These are phyloP conservation scores for Leptopterna dolabrata DNA, from an alignment of 2,888 invertebrate genomes.

Conservation along the genomic window DNA sequence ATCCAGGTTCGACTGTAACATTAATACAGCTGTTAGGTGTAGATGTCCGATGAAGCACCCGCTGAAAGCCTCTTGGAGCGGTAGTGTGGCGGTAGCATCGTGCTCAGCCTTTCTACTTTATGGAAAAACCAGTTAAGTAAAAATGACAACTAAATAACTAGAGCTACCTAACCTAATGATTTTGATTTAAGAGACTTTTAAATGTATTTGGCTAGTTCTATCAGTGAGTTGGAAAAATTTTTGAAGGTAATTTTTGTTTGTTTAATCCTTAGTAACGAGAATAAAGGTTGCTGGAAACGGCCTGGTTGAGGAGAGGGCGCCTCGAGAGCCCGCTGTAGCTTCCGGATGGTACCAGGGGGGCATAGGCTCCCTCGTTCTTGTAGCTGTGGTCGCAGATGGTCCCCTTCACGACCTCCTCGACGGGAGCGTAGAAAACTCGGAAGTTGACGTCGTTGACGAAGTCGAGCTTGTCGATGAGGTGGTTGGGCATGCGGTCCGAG, in stretches of 20 bases:
- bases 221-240: background rate
- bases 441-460: constrained; percentile 80
- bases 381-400: constrained; percentile 75
- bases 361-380: background rate
- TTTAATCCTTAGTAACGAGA: background rate
- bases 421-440: constrained; percentile 78
- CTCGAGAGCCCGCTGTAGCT: background rate
- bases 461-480: constrained; percentile 76
- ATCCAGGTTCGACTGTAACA: no score
- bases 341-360: background rate
- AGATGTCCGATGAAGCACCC: no score
- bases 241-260: background rate
- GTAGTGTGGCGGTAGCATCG: no score
- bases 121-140: no score
- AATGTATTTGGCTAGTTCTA: background rate
- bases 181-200: background rate
- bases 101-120: no score
- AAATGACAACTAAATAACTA: no score
- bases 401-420: constrained; percentile 75
- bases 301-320: background rate
- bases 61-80: no score
- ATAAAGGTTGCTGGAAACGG: background rate
- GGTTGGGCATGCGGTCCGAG: constrained; percentile 85
- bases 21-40: no score
- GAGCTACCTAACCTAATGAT: background rate